Evolutionary conservation across 2,888 invertebrate species (phyloP).

Genomic region (Pecten maximus): DNA sequence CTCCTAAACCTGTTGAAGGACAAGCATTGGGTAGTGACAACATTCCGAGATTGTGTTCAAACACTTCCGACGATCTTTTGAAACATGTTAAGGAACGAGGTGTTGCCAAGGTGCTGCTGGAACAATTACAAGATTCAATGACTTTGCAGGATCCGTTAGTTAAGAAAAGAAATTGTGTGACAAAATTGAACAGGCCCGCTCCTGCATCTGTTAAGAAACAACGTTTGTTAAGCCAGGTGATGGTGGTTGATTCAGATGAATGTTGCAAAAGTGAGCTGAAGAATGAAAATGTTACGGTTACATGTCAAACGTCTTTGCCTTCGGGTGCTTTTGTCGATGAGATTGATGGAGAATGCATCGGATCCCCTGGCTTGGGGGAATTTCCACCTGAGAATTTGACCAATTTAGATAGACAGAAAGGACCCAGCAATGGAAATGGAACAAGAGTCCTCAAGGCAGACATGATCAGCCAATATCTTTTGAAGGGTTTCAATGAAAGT

Average conservation of each 20-base stretch:
- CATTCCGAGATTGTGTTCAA: not conserved
- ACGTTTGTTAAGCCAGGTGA: not conserved
- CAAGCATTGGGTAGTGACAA: not conserved
- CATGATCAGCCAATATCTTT: not conserved
- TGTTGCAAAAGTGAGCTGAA: not conserved
- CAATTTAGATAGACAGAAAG: not conserved
- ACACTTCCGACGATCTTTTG: not conserved
- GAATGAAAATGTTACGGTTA: not conserved
- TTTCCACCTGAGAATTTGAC: not conserved
- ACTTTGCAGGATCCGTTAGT: not conserved
- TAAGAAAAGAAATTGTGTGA: not conserved
- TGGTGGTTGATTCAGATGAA: not conserved
- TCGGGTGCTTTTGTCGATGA: not conserved
- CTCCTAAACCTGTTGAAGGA: not conserved
- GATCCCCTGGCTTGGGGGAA: not conserved
- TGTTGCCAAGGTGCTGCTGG: not conserved
- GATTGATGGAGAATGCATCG: not conserved
- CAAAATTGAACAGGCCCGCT: not conserved
- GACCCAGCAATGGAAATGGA: not conserved
- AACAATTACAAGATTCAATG: not conserved
- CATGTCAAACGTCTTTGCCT: not conserved
- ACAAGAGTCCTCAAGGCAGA: not conserved
- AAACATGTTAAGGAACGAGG: not conserved
- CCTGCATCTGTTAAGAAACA: not conserved
- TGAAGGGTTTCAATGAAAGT: not conserved